Evolutionary conservation across 1,140 invertebrate species (phyloP).

Genomic region (Rhizoglyphus robini): DNA sequence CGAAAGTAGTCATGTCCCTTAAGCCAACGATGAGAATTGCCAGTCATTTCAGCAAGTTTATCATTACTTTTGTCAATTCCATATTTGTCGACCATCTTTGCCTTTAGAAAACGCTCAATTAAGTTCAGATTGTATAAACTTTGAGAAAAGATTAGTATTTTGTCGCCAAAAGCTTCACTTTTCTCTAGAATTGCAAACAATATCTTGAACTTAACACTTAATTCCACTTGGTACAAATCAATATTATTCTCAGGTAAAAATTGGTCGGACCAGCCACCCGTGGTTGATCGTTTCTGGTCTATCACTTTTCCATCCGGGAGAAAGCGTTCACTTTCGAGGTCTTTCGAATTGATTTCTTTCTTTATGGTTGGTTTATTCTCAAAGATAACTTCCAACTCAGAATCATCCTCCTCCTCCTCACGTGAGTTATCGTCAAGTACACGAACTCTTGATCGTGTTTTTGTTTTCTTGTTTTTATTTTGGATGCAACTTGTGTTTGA

Average conservation of each 20-base stretch:
- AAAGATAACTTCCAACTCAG: constrained; percentile 53
- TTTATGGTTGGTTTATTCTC: not conserved
- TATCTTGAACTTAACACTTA: constrained; percentile 87
- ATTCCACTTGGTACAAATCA: constrained; percentile 76
- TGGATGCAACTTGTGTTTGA: too few relatives aligned
- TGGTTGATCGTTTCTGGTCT: constrained; percentile 42
- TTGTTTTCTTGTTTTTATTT: too few relatives aligned
- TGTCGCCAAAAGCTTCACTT: constrained; percentile 69
- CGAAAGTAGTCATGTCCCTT: constrained; percentile 69
- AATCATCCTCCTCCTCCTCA: constrained; percentile 22
- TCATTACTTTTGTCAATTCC: constrained; percentile 41
- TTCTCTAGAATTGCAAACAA: constrained; percentile 85
- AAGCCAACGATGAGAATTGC: constrained; percentile 45
- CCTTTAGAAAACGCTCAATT: constrained; percentile 77
- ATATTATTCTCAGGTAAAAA: constrained; percentile 55
- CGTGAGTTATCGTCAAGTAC: not conserved
- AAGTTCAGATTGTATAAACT: constrained; percentile 87
- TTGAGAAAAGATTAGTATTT: constrained; percentile 90
- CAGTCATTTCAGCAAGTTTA: constrained; percentile 46
- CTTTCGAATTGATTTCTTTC: not conserved
- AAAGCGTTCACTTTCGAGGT: not conserved
- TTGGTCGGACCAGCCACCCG: constrained; percentile 28
- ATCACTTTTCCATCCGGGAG: not conserved
- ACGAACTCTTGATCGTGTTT: not conserved
- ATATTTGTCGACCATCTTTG: not conserved